Evolutionary conservation across 2,113 vertebrate species (phyloP).

Genomic region (Nesoenas mayeri): DNA sequence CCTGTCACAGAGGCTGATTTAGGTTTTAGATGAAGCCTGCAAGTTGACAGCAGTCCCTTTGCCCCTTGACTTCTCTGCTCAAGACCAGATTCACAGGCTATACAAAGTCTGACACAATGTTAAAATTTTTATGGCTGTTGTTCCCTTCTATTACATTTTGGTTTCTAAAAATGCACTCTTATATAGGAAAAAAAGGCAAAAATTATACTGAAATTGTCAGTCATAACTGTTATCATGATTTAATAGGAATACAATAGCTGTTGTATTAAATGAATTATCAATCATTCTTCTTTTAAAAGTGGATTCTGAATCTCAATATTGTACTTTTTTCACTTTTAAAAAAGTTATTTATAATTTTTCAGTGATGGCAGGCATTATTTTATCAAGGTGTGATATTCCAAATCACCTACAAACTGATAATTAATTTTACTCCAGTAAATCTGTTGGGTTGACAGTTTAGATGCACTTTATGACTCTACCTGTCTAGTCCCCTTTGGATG

Average conservation of each 20-base stretch:
- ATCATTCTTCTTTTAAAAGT: background rate
- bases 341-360: background rate
- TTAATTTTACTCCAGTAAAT: background rate
- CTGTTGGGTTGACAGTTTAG: background rate
- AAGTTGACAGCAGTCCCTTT: background rate
- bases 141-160: background rate
- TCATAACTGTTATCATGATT: background rate
- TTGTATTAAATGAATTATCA: background rate
- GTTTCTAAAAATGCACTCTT: background rate
- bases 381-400: background rate
- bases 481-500: background rate
- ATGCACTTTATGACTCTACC: background rate
- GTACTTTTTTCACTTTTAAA: background rate
- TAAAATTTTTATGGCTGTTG: background rate
- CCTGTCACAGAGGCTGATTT: constrained; percentile 1
- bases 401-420: background rate
- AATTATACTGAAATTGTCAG: background rate
- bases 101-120: background rate
- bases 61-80: background rate
- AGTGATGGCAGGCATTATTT: background rate
- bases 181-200: background rate
- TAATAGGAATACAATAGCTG: background rate
- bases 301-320: background rate
- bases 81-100: background rate
- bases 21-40: background rate